phyloP scores from a whole-genome alignment of 2,113 vertebrate genomes.

The Protomyctophum bolini region DNA sequence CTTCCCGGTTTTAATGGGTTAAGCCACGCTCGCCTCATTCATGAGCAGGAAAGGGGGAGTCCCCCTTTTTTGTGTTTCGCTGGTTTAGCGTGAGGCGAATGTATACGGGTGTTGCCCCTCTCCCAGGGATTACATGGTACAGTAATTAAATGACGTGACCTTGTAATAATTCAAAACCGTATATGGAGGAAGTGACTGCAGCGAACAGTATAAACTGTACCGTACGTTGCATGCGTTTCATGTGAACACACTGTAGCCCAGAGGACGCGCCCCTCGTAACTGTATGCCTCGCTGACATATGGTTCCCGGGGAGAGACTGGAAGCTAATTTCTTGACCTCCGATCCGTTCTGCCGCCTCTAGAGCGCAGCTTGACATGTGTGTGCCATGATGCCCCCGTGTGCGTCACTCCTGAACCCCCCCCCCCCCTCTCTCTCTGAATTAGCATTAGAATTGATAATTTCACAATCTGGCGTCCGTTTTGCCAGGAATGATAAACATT shows the following conservation, averaged over 20 bases:
- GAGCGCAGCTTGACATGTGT: slow-evolving; percentile 5
- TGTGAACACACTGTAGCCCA: background rate
- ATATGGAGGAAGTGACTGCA: background rate
- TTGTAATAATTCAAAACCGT: background rate
- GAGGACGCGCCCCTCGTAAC: background rate
- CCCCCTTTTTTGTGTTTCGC: slow-evolving; percentile 5
- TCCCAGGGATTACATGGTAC: background rate
- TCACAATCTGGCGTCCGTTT: slow-evolving; percentile 35
- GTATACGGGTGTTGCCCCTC: background rate
- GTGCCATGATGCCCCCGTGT: background rate
- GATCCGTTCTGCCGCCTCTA: background rate
- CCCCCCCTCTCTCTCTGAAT: slow-evolving; percentile 2
- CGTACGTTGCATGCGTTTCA: background rate
- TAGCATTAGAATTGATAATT: slow-evolving; percentile 53
- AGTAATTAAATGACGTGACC: background rate
- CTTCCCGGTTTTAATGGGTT: too few species aligned
- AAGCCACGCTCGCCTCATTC: slow-evolving; percentile 3
- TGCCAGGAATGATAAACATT: slow-evolving; percentile 45
- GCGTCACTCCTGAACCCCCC: background rate
- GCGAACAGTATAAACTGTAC: background rate
- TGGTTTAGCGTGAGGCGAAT: background rate
- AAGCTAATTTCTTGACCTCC: slow-evolving; percentile 16
- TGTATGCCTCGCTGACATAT: background rate
- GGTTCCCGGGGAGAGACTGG: background rate
- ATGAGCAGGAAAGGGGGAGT: background rate